Conservation (phyloP, 1,140 invertebrate genomes). For the Contarinia nasturtii region DNA sequence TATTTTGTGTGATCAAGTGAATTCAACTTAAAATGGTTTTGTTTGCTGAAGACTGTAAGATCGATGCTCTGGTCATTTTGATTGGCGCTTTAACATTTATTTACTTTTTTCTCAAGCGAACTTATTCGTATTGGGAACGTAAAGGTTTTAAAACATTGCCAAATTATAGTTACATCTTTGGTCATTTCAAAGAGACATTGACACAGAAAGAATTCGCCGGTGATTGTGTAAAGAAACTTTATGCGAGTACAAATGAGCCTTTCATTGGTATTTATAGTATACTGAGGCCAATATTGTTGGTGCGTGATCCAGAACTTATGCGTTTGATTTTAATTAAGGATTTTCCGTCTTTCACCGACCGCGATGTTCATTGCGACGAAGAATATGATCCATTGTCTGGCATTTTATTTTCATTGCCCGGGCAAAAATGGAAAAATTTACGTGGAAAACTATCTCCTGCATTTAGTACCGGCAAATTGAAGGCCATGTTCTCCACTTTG, state of each 20-base stretch:
- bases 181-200: background rate
- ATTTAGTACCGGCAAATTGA: conserved; percentile 25
- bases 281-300: conserved; percentile 10
- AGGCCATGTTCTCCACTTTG: no score
- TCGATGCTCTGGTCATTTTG: no score
- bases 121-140: background rate
- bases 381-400: conserved; percentile 14
- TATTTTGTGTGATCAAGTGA: no score
- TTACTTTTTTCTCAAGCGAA: no score
- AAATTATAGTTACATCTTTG: background rate
- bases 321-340: conserved; percentile 26
- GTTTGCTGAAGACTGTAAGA: no score
- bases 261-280: conserved; percentile 14
- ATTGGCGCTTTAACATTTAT: no score
- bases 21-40: no score
- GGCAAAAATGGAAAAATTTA: conserved; percentile 31
- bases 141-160: background rate
- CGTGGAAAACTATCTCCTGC: conserved; percentile 33
- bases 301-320: conserved; percentile 21
- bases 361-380: conserved; percentile 12
- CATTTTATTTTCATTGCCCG: conserved; percentile 23
- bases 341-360: conserved; percentile 18
- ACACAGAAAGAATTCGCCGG: no score
- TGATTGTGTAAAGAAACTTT: conserved; percentile 3
- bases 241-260: conserved; percentile 1